These are phyloP conservation scores for Thamnophis elegans DNA, from an alignment of 2,797 vertebrate species.

Conservation along the genomic window DNA sequence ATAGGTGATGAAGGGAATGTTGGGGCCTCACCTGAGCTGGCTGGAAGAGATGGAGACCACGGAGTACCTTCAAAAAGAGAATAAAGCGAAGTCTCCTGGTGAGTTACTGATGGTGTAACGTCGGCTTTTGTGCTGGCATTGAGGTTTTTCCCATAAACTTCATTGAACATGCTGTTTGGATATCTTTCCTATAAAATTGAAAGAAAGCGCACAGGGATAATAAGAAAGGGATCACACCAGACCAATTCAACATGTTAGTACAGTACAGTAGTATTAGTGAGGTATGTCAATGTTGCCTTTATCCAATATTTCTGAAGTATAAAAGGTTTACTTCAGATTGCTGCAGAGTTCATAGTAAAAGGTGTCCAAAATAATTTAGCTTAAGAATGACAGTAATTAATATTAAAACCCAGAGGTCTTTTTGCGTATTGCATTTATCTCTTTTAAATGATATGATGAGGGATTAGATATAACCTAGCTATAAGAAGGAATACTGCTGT, in stretches of 20 bases:
- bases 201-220: not conserved
- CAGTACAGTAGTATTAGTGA: not conserved
- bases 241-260: slow-evolving; percentile 14
- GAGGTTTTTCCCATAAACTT: slow-evolving; percentile 91
- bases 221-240: not conserved
- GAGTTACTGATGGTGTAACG: slow-evolving; percentile 76
- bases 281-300: slow-evolving; percentile 8
- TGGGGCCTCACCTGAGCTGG: slow-evolving; percentile 86
- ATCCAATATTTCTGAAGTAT: not conserved
- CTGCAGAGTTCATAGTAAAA: not conserved
- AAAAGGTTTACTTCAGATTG: not conserved
- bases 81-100: slow-evolving; percentile 94
- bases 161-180: slow-evolving; percentile 92
- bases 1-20: not conserved
- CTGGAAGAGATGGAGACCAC: slow-evolving; percentile 95
- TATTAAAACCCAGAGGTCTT: not conserved
- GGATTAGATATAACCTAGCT: not conserved
- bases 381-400: slow-evolving; percentile 1
- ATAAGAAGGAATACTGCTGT: not conserved
- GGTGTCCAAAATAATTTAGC: not conserved
- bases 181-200: slow-evolving; percentile 82
- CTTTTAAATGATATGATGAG: not conserved
- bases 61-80: slow-evolving; percentile 95
- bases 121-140: slow-evolving; percentile 85
- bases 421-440: not conserved